Base-by-base conservation (phyloP, 2,113 vertebrate genomes). In the Stercorarius parasiticus region DNA sequence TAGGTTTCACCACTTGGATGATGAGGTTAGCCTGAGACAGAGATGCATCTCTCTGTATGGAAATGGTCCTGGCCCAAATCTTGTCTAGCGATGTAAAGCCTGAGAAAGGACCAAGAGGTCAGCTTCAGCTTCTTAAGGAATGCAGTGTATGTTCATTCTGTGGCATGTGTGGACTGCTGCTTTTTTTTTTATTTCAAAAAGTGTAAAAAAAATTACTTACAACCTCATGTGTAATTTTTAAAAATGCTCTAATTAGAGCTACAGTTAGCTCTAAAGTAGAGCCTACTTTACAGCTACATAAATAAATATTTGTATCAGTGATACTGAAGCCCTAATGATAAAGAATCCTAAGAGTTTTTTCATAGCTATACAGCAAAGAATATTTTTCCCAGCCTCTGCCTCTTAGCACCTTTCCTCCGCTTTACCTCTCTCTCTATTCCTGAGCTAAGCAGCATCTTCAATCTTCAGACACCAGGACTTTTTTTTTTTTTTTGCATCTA, bases 91-190 rank as follows among this genome's bases (percentile, higher is more conserved):
- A 83, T 88, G 72, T 67, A 93, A 94, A 94, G 94, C 84, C 91
- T 97, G 95, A 96, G 95, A 97, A 96, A 93, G 64, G 64, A 88
- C 62, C 34, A 53, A 79, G 86, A 88, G 95, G 94, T 95, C 92
- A 86, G 12, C 81, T 91, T 72, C 49, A 96, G 82, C 84, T 86
- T 90, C 86, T 90, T 58, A 5, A 88, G 74, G 94, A 97, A 96
- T 94, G 89, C 32, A 36, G 7, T 94, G 8, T 88, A 72, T 91
- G 62, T 70, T 89, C 70, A 42, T 83, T 85, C 78, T 88, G 50
- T 94, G 94, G 61, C 49, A 85, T 89, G 73, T 66, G 42, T 52
- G 49, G 47, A 95, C 58, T 95, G 65, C n/a, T 84, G 74, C 8
- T 14, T 36, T 52, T 26, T 26, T 80, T 80, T 47, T 47, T 30